Percentiles rank a stretch among this genome's conserved stretches.
These are phyloP conservation scores for Argyresthia goedartella DNA, from an alignment of 2,888 invertebrate genomes.

Conservation along the genomic window DNA sequence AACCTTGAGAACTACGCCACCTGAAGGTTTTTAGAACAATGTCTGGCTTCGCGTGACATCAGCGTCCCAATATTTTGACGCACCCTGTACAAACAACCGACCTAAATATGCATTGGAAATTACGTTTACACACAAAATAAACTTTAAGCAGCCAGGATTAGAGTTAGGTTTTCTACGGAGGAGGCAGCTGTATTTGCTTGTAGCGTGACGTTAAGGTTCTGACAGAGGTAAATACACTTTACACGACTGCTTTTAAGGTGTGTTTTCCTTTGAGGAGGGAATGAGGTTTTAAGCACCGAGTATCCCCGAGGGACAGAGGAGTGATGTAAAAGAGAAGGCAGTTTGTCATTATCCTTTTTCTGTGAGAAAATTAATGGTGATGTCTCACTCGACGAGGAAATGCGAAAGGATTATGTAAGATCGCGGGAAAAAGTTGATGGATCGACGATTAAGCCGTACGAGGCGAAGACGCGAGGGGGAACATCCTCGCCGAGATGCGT, in stretches of 20 bases:
- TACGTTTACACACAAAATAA: background rate
- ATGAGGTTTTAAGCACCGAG: background rate
- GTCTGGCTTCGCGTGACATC: background rate
- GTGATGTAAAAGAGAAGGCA: constrained; percentile 3
- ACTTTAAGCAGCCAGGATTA: background rate
- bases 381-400: background rate
- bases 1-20: background rate
- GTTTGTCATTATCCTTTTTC: constrained; percentile 4
- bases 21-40: background rate
- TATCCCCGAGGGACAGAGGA: background rate
- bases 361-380: constrained; percentile 3
- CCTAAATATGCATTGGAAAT: constrained; percentile 1
- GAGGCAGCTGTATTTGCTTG: too few species aligned
- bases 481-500: too few species aligned
- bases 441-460: background rate
- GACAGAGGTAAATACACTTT: too few species aligned
- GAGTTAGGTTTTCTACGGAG: too few species aligned
- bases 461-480: too few species aligned
- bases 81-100: background rate
- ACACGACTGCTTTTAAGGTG: background rate
- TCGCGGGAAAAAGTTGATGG: background rate
- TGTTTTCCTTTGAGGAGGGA: background rate
- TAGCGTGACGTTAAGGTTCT: too few species aligned
- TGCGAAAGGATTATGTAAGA: background rate
- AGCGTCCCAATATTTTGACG: constrained; percentile 1